A percentile compares a stretch with the other conserved stretches of the same genome.
phyloP scores from a whole-genome alignment of 2,113 vertebrate genomes.

The Rhineura floridana region DNA sequence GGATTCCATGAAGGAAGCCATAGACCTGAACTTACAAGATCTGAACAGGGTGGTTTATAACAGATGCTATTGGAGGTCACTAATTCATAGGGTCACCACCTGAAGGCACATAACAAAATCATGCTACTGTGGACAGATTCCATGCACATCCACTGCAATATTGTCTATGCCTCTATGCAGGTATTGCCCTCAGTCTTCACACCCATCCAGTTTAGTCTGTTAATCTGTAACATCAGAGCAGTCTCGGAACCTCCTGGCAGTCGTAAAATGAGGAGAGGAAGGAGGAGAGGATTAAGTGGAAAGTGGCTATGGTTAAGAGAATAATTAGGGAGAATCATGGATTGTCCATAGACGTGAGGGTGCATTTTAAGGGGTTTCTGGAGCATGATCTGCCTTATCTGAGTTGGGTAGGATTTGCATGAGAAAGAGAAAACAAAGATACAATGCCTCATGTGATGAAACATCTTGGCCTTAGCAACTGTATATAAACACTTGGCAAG shows the following conservation, averaged over 20 bases:
- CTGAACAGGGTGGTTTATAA: no score
- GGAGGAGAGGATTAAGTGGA: background rate
- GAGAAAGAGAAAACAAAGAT: background rate
- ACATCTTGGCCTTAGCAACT: background rate
- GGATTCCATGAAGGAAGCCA: no score
- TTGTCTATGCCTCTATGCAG: background rate
- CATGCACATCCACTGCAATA: background rate
- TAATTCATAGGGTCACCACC: no score
- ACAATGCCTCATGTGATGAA: rapidly evolving
- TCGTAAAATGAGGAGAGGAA: background rate
- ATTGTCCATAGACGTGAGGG: background rate
- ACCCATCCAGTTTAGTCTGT: background rate
- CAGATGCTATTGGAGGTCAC: no score
- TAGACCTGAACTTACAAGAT: no score
- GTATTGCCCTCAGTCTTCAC: background rate
- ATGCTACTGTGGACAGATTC: background rate
- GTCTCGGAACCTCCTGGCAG: background rate
- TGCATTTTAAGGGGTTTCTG: no score
- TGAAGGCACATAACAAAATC: no score
- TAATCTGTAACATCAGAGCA: background rate
- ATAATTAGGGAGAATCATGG: background rate
- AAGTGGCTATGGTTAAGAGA: background rate
- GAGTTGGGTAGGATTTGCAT: background rate
- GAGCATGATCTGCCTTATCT: no score
- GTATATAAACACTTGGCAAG: background rate